Evolutionary conservation across 1,140 invertebrate genomes (phyloP), one percentile per base, ranked within the genome.

Genomic region (Neodiprion lecontei): DNA sequence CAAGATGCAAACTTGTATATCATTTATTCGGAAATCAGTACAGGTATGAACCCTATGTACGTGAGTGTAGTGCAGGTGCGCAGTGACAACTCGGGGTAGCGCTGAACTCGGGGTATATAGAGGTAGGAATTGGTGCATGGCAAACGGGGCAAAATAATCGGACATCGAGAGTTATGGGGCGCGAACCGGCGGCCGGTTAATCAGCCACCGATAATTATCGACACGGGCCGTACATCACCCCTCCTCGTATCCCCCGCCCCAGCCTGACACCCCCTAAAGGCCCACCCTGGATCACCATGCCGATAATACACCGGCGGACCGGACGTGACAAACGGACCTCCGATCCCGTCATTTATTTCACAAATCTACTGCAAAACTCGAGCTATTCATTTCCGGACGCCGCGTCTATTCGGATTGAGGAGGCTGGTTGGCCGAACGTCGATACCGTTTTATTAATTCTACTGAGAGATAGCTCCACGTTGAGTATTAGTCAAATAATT

Each of bases 121-220:
- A 3, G 81, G 84, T 79, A 82, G 82, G 83, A 85, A 87, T 83
- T 86, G 84, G 85, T 85, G 85, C 82, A 85, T 84, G 80, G 82
- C 82, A 80, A 82, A 85, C 82, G 82, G 85, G 81, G 82, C 83
- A 87, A 88, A 89, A 89, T 88, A 89, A 89, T 89, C 86, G 87
- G 85, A 87, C 82, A 81, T 81, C 80, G 83, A 87, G 86, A 89
- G 84, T 89, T 88, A 89, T 89, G 87, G 87, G 83, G 87, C 87
- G 88, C 87, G 87, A 89, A 88, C 84, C 86, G 81, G 83, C 84
- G 82, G 83, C 86, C 86, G 86, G 87, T 88, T 89, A 88, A 89
- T 88, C 88, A 88, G 87, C 86, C 88, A 85, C 86, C 86, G 87
- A 88, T 89, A 89, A 89, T 89, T 89, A 88, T 88, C 87, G 87